A percentile compares a stretch with the other conserved stretches of the same genome.
Conservation (phyloP, 2,113 vertebrate species). For the Trochalopteron elliotii region DNA sequence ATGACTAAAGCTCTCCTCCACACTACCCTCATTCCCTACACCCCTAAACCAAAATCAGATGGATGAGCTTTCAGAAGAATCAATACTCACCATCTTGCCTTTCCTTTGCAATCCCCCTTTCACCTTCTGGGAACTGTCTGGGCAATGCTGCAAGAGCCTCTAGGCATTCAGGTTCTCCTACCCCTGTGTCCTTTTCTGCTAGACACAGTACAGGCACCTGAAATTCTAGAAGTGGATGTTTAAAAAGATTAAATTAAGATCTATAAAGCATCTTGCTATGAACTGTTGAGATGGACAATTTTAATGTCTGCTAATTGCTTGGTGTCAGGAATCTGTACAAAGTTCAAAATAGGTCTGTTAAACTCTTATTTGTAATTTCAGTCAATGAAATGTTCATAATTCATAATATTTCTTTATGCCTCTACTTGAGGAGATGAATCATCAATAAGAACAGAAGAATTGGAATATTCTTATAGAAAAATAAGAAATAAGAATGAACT, state of each 20-base stretch:
- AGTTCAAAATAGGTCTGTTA: background rate
- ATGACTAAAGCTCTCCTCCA: background rate
- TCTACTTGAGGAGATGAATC: background rate
- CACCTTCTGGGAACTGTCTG: background rate
- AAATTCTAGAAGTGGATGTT: slow-evolving; percentile 21
- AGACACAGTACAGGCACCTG: background rate
- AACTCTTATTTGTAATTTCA: background rate
- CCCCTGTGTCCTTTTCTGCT: background rate
- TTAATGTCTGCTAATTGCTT: background rate
- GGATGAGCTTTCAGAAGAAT: background rate
- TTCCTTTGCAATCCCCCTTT: background rate
- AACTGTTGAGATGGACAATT: background rate
- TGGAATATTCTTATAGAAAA: background rate
- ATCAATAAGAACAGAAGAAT: background rate
- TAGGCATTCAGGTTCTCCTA: background rate
- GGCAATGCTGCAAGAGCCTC: background rate
- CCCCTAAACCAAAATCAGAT: background rate
- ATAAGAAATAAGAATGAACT: background rate
- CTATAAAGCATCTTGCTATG: background rate
- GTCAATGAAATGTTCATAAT: background rate
- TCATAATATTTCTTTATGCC: background rate
- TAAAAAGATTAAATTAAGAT: background rate
- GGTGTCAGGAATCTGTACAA: background rate
- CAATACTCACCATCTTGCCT: background rate
- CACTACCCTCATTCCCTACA: background rate